These are phyloP conservation scores for Sarcophilus harrisii DNA, from an alignment of 2,797 vertebrate genomes.

Conservation along the genomic window DNA sequence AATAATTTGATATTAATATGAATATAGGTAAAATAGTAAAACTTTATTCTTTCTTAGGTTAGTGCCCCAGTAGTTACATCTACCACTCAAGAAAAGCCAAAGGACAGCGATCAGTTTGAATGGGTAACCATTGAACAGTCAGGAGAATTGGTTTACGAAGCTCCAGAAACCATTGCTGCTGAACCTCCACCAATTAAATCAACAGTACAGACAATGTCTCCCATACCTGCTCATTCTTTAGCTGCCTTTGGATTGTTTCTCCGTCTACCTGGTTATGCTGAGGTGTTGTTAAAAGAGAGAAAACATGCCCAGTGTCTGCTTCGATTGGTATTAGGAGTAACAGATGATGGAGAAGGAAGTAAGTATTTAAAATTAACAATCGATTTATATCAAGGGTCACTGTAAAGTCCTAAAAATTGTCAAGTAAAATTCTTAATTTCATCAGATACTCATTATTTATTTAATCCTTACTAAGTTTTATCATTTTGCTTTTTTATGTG, in stretches of 20 bases:
- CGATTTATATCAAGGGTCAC: neutral
- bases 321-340: slow-evolving; percentile 97
- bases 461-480: neutral
- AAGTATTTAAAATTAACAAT: slow-evolving; percentile 84
- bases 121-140: slow-evolving; percentile 99
- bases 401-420: neutral
- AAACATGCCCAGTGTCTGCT: slow-evolving; percentile 99
- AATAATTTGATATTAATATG: slow-evolving; percentile 6
- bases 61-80: slow-evolving; percentile 95
- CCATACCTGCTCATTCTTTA: slow-evolving; percentile 97
- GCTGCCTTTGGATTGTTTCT: slow-evolving; percentile 98
- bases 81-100: slow-evolving; percentile 96
- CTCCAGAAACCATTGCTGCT: slow-evolving; percentile 95
- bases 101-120: slow-evolving; percentile 99
- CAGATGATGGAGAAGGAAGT: slow-evolving; percentile 99
- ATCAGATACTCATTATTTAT: neutral
- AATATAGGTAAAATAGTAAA: slow-evolving; percentile 19
- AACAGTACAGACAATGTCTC: slow-evolving; percentile 97
- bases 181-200: slow-evolving; percentile 97
- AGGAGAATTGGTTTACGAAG: slow-evolving; percentile 97
- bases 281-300: slow-evolving; percentile 98
- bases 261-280: slow-evolving; percentile 97
- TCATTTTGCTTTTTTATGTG: neutral
- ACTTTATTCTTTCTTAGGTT: slow-evolving; percentile 87
- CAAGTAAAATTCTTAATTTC: neutral